Base-by-base conservation (phyloP, 2,113 vertebrate genomes). In the Pelodiscus sinensis region DNA sequence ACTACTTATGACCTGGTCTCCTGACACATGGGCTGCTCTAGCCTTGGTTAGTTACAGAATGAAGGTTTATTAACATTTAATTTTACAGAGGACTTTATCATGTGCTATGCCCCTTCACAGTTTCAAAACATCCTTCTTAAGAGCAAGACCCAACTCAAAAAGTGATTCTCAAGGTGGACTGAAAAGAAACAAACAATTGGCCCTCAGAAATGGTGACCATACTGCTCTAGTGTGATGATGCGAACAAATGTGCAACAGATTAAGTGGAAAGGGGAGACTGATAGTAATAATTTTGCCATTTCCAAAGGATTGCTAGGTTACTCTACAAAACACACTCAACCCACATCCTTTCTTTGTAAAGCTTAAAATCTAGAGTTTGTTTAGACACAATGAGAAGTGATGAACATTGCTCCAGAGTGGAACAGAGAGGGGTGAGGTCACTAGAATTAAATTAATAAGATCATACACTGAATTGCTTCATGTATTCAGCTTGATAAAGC, bases 361-460 rank as follows among this genome's bases (percentile, higher is more conserved):
- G 22, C 84, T 92, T 62, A 12, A 58, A 57, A 21, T 90, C 81
- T 94, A 90, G 80, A 88, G 92, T 96, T 94, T 79, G 68, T 38
- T 68, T 9, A 35, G 31, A 27, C 94, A 6, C 27, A 92, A 56
- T 77, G 75, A 84, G 83, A 81, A 86, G 13, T 0, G 0, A 55
- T 65, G 29, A 90, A 90, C 89, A 62, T 50, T 0, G 9, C 92
- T 92, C 90, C 90, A 94, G 90, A 90, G 94, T 91, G 38, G 25
- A 87, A n/a, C 1, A 85, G 25, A 15, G 29, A n/a, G 7, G 15
- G 62, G 62, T n/a, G 29, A 65, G 62, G 24, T 12, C 3, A 14
- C 14, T 89, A 94, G 60, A 82, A 88, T 87, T 82, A 55, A 19
- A 10, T 75, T 81, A 86, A 56, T 83, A 86, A 86, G 83, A 82